Base-by-base conservation (phyloP, 2,888 invertebrate species). In the Neria commutata region DNA sequence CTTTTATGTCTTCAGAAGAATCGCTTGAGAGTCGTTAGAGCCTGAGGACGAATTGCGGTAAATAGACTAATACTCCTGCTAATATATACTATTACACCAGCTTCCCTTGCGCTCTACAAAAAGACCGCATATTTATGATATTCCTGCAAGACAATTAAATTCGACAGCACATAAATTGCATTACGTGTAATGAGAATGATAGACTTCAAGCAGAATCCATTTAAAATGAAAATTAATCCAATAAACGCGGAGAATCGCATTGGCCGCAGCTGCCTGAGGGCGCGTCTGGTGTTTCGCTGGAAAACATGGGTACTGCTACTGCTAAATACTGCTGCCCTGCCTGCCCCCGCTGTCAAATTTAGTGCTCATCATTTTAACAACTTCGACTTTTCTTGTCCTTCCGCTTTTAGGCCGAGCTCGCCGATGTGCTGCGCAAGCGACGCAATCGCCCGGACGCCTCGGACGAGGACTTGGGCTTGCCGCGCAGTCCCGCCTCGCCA, bases 381-480 rank as follows among this genome's bases (percentile, higher is more conserved):
- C n/a, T n/a, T n/a, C n/a, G n/a, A n/a, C n/a, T n/a, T n/a, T n/a
- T n/a, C n/a, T n/a, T n/a, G n/a, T 14, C 34, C 34, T 3, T n/a
- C 34, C 47, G 14, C 21, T 83, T 78, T 11, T 83, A 91, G 91
- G 90, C 89, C 79, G 91, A 91, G 84, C 84, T 91, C 75, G 88
- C 88, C 71, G 90, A 90, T 83, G 89, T 88, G 66, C 85, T 91
- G 68, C 83, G 86, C 66, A 82, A 85, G 72, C 84, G 90, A 66
- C 84, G 89, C 68, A 86, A 87, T 70, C 86, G 89, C 48, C 89
- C 87, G 16, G 89, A 89, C 79, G 88, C 86, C 71, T 89, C 89
- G 69, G 89, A 89, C 60, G 89, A 89, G 71, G 91, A 91, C 81
- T 85, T 89, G 69, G 91, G 91, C 25, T 83, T 91, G 63, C 91